Conservation (phyloP, 2,797 vertebrate genomes). For the Sebastolobus altivelis region DNA sequence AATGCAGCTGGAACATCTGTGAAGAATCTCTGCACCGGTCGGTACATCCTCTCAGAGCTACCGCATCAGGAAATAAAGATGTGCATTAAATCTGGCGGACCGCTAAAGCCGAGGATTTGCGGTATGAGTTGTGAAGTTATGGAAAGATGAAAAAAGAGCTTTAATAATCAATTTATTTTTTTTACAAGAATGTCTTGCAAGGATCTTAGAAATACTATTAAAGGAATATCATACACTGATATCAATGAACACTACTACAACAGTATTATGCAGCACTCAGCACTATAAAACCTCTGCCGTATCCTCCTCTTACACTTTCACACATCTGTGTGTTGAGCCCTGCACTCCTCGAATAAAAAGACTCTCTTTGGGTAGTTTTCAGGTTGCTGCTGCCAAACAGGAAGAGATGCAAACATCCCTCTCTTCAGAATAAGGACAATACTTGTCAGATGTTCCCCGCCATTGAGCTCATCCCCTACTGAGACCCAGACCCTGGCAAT, state of each 20-base stretch:
- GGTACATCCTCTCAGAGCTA: constrained; percentile 30
- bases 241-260: not conserved
- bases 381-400: constrained; percentile 36
- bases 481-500: constrained; percentile 53
- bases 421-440: constrained; percentile 30
- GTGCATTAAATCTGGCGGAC: constrained; percentile 40
- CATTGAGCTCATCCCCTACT: constrained; percentile 58
- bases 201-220: not conserved
- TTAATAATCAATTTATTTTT: not conserved
- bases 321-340: constrained; percentile 18
- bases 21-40: constrained; percentile 38
- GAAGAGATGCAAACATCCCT: constrained; percentile 45
- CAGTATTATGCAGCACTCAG: not conserved
- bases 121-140: not conserved
- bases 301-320: not conserved
- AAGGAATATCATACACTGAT: not conserved
- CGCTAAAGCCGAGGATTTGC: constrained; percentile 7
- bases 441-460: constrained; percentile 41
- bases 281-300: not conserved
- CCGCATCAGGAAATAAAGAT: constrained; percentile 47
- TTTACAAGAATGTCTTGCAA: not conserved
- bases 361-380: constrained; percentile 9
- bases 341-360: not conserved
- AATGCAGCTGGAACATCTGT: constrained; percentile 60
- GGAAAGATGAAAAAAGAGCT: constrained; percentile 16